Percentiles rank a stretch among this genome's conserved stretches.
Evolutionary conservation across 2,113 vertebrate genomes (phyloP).

Genomic region (Platysteira castanea): DNA sequence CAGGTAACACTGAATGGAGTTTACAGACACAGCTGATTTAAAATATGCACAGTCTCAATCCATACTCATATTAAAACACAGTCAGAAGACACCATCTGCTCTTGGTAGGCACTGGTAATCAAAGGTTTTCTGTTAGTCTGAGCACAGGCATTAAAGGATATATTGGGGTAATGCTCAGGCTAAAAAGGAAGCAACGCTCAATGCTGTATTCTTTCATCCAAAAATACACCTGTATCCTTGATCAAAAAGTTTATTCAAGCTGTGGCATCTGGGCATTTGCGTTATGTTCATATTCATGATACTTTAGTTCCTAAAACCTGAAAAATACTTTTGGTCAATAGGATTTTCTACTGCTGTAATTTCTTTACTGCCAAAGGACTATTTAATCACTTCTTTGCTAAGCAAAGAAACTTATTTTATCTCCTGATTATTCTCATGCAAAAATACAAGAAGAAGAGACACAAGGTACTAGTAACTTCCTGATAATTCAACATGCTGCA

Average conservation of each 20-base stretch:
- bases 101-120: slow-evolving; percentile 9
- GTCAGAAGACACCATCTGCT: slow-evolving; percentile 43
- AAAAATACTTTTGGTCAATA: neutral
- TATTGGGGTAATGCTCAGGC: neutral
- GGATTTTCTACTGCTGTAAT: neutral
- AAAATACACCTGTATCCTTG: neutral
- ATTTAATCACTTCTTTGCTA: neutral
- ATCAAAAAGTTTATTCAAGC: neutral
- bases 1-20: slow-evolving; percentile 35
- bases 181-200: neutral
- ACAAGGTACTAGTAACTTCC: neutral
- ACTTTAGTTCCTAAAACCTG: neutral
- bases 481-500: neutral
- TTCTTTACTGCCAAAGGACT: neutral
- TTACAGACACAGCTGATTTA: slow-evolving; percentile 29
- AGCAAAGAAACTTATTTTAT: neutral
- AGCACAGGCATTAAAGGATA: slow-evolving; percentile 16
- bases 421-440: neutral
- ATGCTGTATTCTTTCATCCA: neutral
- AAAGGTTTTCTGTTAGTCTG: neutral
- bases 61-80: slow-evolving; percentile 17
- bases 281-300: neutral
- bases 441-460: neutral
- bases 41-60: neutral
- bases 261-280: neutral